Evolutionary conservation across 2,113 vertebrate genomes (phyloP).

Genomic region (Apaloderma vittatum): DNA sequence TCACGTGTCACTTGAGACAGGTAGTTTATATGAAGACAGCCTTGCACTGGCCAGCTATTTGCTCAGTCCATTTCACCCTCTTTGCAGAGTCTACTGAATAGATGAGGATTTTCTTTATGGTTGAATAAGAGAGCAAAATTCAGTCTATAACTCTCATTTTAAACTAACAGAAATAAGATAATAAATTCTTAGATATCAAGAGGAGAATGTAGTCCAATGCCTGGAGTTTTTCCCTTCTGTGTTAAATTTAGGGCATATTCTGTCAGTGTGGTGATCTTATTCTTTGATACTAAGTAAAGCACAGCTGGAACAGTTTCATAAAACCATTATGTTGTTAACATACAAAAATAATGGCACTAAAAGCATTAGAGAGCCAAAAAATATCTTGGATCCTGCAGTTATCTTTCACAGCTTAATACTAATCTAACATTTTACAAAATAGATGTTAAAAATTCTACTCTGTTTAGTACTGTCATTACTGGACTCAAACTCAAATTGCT

Average conservation of each 20-base stretch:
- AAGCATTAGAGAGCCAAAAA: slow-evolving; percentile 30
- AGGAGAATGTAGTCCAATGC: slow-evolving; percentile 1
- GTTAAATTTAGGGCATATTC: slow-evolving; percentile 48
- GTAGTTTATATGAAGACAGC: background rate
- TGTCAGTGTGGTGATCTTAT: background rate
- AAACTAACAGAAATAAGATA: background rate
- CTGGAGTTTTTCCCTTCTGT: slow-evolving; percentile 14
- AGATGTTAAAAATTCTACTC: slow-evolving; percentile 53
- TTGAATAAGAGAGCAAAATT: background rate
- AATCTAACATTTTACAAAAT: slow-evolving; percentile 73
- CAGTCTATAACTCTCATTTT: background rate
- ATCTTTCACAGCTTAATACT: slow-evolving; percentile 40
- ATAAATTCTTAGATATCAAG: slow-evolving; percentile 16
- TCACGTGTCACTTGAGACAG: accelerated
- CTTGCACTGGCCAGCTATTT: background rate
- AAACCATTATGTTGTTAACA: slow-evolving; percentile 27
- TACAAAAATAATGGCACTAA: slow-evolving; percentile 42
- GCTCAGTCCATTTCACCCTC: background rate
- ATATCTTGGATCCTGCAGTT: slow-evolving; percentile 26
- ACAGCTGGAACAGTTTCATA: slow-evolving; percentile 57
- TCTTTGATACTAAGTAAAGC: slow-evolving; percentile 54
- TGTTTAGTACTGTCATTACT: slow-evolving; percentile 72
- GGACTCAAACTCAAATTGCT: slow-evolving; percentile 73
- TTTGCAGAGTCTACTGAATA: background rate
- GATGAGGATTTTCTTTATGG: background rate